phyloP scores from a whole-genome alignment of 2,888 invertebrate genomes.

The Callinectes sapidus region DNA sequence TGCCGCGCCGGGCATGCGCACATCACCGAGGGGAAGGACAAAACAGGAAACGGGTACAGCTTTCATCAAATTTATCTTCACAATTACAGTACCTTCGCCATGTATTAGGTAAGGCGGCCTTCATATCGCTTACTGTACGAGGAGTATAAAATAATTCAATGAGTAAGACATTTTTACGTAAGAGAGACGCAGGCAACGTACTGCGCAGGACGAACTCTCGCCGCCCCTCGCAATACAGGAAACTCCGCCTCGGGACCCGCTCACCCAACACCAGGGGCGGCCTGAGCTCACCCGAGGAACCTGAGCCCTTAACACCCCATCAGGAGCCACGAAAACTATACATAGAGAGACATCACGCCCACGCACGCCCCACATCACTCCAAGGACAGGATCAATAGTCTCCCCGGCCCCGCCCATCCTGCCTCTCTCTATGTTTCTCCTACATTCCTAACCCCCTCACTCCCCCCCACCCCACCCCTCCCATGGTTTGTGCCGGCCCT shows the following conservation, averaged over 20 bases:
- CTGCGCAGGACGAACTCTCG: not conserved
- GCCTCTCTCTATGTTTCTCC: not conserved
- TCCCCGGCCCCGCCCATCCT: not conserved
- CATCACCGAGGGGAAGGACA: not conserved
- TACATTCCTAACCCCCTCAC: not conserved
- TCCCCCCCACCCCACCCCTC: not conserved
- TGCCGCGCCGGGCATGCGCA: constrained; percentile 40
- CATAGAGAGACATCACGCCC: not conserved
- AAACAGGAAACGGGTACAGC: not conserved
- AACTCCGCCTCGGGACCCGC: not conserved
- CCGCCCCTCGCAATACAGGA: not conserved
- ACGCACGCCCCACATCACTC: no score
- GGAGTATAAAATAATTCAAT: not conserved
- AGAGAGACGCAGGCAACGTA: not conserved
- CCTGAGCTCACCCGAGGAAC: not conserved
- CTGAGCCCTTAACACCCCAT: not conserved
- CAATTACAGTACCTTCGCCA: not conserved
- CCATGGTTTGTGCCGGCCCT: not conserved
- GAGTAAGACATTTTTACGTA: not conserved
- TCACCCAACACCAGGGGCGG: not conserved
- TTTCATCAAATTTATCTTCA: not conserved
- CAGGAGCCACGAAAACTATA: not conserved
- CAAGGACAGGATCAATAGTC: constrained; percentile 31
- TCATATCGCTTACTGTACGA: not conserved
- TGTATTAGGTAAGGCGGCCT: not conserved